Conservation (phyloP, 2,113 vertebrate genomes). For the Gallinago jamesoni region DNA sequence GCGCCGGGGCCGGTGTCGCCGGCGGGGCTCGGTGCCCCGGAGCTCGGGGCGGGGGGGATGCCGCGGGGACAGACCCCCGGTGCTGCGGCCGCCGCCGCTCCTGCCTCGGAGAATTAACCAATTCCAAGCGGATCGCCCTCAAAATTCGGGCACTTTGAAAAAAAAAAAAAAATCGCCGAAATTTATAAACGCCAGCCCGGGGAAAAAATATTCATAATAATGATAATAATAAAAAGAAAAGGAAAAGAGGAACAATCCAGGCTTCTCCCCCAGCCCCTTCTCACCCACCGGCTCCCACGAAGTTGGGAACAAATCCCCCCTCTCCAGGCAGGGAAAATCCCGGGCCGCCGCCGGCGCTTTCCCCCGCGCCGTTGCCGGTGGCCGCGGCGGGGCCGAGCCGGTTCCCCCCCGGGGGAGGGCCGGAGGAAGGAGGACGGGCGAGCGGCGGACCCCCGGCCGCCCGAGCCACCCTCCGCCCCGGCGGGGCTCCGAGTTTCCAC, state of each 20-base stretch:
- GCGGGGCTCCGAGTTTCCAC: slow-evolving; percentile 23
- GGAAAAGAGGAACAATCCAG: neutral
- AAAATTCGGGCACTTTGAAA: neutral
- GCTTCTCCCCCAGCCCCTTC: neutral
- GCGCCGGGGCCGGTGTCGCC: neutral
- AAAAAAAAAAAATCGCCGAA: neutral
- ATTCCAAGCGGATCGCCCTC: neutral
- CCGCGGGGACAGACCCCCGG: neutral
- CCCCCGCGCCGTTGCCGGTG: neutral
- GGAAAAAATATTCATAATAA: neutral
- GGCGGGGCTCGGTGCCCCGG: neutral
- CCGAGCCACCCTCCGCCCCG: neutral
- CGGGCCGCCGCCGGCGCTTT: neutral
- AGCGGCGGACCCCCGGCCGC: neutral
- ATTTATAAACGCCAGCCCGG: neutral
- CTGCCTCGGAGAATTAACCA: neutral
- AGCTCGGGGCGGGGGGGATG: neutral
- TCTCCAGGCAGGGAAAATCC: neutral
- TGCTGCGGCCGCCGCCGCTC: neutral
- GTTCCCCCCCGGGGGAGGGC: neutral
- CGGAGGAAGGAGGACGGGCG: neutral
- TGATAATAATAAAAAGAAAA: neutral
- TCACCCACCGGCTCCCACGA: slow-evolving; percentile 7
- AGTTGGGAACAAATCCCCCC: slow-evolving; percentile 24
- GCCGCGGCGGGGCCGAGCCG: neutral